These are phyloP conservation scores for Spheniscus humboldti DNA, from an alignment of 2,797 vertebrate genomes.

Conservation along the genomic window DNA sequence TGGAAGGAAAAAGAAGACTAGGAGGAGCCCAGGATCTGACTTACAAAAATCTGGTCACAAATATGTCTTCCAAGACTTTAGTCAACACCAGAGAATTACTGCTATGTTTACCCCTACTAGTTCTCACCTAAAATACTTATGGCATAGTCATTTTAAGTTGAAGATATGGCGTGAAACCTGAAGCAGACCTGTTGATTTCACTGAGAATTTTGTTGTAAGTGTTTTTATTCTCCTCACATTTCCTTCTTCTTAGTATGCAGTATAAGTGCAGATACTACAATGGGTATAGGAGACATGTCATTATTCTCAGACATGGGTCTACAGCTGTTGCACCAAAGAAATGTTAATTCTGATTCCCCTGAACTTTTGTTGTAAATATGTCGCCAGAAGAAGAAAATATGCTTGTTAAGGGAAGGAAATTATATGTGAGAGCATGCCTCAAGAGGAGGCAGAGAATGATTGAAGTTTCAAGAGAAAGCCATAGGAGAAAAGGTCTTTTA, in stretches of 20 bases:
- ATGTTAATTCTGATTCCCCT: neutral
- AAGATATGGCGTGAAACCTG: neutral
- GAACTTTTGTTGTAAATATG: constrained; percentile 10
- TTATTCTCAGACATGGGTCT: neutral
- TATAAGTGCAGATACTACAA: neutral
- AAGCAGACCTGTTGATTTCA: neutral
- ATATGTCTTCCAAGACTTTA: neutral
- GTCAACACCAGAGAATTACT: neutral
- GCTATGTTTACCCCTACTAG: neutral
- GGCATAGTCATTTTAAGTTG: neutral
- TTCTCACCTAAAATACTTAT: neutral
- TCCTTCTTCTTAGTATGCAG: neutral
- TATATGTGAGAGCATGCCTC: constrained; percentile 5
- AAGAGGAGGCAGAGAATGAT: neutral
- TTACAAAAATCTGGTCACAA: neutral
- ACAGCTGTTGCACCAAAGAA: neutral
- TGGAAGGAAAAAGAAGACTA: neutral
- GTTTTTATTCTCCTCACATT: neutral
- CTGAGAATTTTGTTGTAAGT: neutral
- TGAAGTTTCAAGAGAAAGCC: constrained; percentile 34
- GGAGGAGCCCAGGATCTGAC: neutral
- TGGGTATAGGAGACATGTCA: neutral
- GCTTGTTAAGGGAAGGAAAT: constrained; percentile 8
- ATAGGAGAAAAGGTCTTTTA: constrained; percentile 23
- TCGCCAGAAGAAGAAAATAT: constrained; percentile 4